These are phyloP conservation scores for Pegoplata infirma DNA, from an alignment of 2,888 invertebrate genomes.

Conservation along the genomic window DNA sequence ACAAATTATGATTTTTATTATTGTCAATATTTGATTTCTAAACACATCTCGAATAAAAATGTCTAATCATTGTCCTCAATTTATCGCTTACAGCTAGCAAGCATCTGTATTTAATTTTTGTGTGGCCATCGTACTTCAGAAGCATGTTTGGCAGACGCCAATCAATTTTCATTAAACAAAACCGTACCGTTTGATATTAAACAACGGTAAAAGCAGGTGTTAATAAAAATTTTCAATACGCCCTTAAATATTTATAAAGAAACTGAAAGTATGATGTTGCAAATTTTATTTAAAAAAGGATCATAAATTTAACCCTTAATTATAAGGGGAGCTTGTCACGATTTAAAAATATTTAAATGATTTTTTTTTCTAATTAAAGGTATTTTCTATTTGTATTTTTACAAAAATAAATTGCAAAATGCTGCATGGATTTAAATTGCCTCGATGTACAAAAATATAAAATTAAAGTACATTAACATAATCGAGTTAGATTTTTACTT, in stretches of 20 bases:
- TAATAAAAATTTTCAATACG: conserved; percentile 27
- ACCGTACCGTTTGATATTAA: background rate
- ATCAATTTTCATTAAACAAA: conserved; percentile 1
- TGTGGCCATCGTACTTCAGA: conserved; percentile 19
- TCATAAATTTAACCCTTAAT: conserved; percentile 9
- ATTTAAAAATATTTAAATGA: background rate
- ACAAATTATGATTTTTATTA: conserved; percentile 48
- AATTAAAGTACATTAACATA: too few relatives aligned
- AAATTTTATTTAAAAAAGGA: conserved; percentile 35
- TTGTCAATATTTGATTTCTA: conserved; percentile 39
- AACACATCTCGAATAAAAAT: conserved; percentile 12
- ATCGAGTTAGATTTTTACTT: too few relatives aligned
- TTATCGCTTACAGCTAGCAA: background rate
- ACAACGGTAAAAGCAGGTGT: conserved; percentile 33
- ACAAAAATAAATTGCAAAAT: too few relatives aligned
- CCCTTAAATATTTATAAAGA: conserved; percentile 23
- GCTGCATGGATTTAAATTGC: too few relatives aligned
- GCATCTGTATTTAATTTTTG: conserved; percentile 37
- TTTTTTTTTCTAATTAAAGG: too few relatives aligned
- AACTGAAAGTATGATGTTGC: conserved; percentile 33
- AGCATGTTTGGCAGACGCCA: conserved; percentile 24
- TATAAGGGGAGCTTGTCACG: background rate
- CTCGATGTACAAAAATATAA: too few relatives aligned
- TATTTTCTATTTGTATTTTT: too few relatives aligned
- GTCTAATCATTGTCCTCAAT: conserved; percentile 19